Evolutionary conservation across 2,888 invertebrate genomes (phyloP).

Genomic region (Eristalis tenax): DNA sequence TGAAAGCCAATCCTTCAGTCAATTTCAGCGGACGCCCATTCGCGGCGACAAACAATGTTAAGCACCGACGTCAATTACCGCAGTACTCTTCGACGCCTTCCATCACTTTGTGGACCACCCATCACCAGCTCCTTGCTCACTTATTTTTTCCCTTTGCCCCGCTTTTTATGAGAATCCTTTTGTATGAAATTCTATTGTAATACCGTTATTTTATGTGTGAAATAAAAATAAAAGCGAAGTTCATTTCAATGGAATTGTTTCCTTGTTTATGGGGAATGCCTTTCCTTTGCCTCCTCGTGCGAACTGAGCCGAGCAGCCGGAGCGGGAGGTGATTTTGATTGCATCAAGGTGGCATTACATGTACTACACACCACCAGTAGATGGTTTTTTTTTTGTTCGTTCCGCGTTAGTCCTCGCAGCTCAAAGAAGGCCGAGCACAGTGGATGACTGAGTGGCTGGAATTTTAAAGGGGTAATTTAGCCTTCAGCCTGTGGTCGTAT

Average conservation of each 20-base stretch:
- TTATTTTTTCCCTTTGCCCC: neutral
- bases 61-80: slow-evolving; percentile 43
- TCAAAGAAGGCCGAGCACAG: neutral
- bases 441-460: neutral
- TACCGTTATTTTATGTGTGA: slow-evolving; percentile 61
- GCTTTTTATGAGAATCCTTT: slow-evolving; percentile 29
- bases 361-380: neutral
- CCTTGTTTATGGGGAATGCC: slow-evolving; percentile 37
- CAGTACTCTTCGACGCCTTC: neutral
- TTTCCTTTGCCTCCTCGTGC: neutral
- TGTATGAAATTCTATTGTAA: slow-evolving; percentile 50
- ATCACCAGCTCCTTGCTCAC: neutral
- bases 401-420: slow-evolving; percentile 7
- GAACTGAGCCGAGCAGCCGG: neutral
- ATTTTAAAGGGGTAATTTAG: slow-evolving; percentile 41
- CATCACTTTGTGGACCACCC: neutral
- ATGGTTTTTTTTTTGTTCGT: neutral
- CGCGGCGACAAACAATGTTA: slow-evolving; percentile 42
- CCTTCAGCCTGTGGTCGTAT: slow-evolving; percentile 30
- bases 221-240: slow-evolving; percentile 55
- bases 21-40: slow-evolving; percentile 15
- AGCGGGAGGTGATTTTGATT: slow-evolving; percentile 30
- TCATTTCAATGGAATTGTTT: slow-evolving; percentile 58
- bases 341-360: slow-evolving; percentile 31
- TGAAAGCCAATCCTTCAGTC: slow-evolving; percentile 23